These are phyloP conservation scores for Cavia aperea DNA, from an alignment of 2,113 vertebrate species.

Conservation along the genomic window DNA sequence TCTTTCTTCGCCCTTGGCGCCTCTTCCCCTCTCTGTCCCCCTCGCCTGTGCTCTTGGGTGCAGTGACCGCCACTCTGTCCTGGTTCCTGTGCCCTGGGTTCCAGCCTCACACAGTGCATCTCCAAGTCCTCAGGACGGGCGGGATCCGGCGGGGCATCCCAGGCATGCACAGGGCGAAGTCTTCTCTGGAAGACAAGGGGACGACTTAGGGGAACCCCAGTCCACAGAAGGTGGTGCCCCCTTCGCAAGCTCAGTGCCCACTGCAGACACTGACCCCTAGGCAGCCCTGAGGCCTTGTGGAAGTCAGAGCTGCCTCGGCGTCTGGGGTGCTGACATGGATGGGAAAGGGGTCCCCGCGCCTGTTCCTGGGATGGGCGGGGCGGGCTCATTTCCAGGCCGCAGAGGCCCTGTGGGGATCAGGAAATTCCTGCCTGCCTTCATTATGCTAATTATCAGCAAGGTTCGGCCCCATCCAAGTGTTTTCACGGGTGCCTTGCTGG, in stretches of 20 bases:
- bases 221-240: neutral
- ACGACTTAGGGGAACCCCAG: neutral
- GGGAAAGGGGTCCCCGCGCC: neutral
- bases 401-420: conserved; percentile 67
- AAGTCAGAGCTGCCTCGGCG: neutral
- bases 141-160: neutral
- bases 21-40: neutral
- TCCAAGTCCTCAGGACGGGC: neutral
- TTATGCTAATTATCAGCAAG: conserved; percentile 92
- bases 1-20: fast-evolving
- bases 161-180: neutral
- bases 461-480: conserved; percentile 81
- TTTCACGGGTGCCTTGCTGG: conserved; percentile 90
- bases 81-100: neutral
- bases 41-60: neutral
- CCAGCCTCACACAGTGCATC: neutral
- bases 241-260: too few relatives aligned
- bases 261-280: too few relatives aligned
- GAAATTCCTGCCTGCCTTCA: conserved; percentile 88
- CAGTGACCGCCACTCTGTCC: neutral
- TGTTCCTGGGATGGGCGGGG: neutral
- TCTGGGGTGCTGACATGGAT: fast-evolving
- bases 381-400: conserved; percentile 47
- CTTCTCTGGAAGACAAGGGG: fast-evolving
- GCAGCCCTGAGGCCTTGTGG: fast-evolving